Evolutionary conservation across 2,888 invertebrate species (phyloP).

Genomic region (Incurvaria masculella): DNA sequence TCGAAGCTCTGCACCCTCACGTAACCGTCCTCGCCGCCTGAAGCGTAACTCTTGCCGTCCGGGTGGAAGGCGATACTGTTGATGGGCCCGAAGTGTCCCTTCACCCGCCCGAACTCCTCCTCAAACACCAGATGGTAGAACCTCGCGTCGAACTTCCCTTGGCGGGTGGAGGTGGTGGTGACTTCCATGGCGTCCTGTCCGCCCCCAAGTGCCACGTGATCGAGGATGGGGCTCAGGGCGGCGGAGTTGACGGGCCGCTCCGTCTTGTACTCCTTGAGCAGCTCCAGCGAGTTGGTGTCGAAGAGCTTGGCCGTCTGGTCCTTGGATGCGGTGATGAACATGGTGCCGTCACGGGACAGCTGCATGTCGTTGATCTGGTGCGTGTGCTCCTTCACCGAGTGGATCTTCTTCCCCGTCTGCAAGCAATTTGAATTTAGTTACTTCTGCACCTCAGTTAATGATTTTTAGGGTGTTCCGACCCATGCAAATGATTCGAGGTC

Average conservation of each 20-base stretch:
- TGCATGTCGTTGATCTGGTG: constrained; percentile 96
- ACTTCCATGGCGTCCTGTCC: constrained; percentile 99
- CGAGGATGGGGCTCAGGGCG: constrained; percentile 90
- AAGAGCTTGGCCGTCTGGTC: constrained; percentile 95
- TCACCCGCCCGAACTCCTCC: constrained; percentile 96
- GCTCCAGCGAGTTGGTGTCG: constrained; percentile 82
- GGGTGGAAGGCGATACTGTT: constrained; percentile 98
- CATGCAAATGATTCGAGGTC: too few species aligned
- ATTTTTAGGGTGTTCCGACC: too few species aligned
- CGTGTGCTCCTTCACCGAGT: constrained; percentile 77
- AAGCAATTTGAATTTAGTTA: constrained; percentile 24
- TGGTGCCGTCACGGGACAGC: constrained; percentile 85
- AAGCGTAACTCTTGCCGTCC: constrained; percentile 93
- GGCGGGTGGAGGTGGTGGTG: constrained; percentile 88
- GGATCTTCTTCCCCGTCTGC: constrained; percentile 78
- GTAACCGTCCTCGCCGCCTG: constrained; percentile 99
- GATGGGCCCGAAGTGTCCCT: constrained; percentile 99
- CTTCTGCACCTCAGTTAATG: too few species aligned
- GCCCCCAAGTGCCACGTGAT: constrained; percentile 97
- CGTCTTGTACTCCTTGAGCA: constrained; percentile 94
- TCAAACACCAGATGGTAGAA: constrained; percentile 96
- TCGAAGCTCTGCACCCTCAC: constrained; percentile 96
- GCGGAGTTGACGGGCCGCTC: constrained; percentile 98
- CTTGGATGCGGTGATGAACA: constrained; percentile 97
- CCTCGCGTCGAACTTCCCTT: constrained; percentile 95